These are phyloP conservation scores for Callorhinus ursinus DNA, from an alignment of 2,113 vertebrate genomes.

Conservation along the genomic window DNA sequence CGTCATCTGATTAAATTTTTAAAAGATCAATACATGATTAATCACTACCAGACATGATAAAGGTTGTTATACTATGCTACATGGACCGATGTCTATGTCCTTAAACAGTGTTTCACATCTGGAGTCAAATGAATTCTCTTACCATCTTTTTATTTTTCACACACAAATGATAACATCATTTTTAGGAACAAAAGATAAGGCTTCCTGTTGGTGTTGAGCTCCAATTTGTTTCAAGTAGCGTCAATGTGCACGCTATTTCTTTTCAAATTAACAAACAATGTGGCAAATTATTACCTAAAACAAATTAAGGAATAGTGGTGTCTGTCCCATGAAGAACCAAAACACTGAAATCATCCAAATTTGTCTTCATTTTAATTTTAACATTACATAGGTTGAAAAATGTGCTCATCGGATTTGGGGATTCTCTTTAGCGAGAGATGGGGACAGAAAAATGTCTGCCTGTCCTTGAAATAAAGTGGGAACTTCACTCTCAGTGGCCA, in stretches of 20 bases:
- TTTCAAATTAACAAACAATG: neutral
- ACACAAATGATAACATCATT: neutral
- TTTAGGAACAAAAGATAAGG: conserved; percentile 1
- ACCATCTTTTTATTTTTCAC: neutral
- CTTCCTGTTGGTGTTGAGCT: neutral
- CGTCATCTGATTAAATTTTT: neutral
- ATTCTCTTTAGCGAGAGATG: neutral
- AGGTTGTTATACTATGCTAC: neutral
- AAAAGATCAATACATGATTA: neutral
- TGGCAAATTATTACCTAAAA: neutral
- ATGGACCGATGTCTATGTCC: neutral
- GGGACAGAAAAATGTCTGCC: neutral
- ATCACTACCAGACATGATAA: neutral
- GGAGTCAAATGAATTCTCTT: neutral
- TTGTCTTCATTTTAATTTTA: neutral
- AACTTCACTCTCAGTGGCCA: neutral
- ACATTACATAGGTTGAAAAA: neutral
- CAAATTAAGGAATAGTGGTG: neutral
- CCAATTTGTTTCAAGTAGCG: neutral
- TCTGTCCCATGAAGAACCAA: neutral
- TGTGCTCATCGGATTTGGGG: fast-evolving
- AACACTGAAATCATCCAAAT: neutral
- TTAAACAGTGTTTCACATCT: neutral
- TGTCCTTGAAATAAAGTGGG: neutral
- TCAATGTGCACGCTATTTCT: neutral